A percentile compares a stretch with the other conserved stretches of the same genome.
phyloP scores from a whole-genome alignment of 37 sponge, comb jelly and placozoan genomes.

The Mnemiopsis leidyi region DNA sequence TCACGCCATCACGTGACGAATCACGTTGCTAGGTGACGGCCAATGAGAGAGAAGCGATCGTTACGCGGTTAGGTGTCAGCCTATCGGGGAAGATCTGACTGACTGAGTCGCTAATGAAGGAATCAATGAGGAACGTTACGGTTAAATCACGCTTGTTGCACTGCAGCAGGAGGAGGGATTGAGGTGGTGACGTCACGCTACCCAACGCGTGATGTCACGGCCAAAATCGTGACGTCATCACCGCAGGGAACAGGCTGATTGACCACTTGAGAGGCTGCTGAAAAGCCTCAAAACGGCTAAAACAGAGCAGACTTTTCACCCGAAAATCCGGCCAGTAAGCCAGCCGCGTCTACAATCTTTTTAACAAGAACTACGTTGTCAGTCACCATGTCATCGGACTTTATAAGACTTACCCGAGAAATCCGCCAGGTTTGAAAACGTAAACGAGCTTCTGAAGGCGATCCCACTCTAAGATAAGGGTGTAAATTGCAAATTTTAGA shows the following conservation, averaged over 20 bases:
- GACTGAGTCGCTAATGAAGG: background rate
- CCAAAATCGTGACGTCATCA: background rate
- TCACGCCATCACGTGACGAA: background rate
- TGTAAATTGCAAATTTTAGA: background rate
- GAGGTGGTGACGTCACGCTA: background rate
- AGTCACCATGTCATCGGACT: no score
- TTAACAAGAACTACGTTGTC: background rate
- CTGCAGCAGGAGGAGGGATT: background rate
- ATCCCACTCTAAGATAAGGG: background rate
- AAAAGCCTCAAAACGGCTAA: background rate
- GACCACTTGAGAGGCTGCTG: background rate
- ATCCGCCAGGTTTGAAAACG: background rate
- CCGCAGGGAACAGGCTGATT: background rate
- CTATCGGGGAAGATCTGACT: background rate
- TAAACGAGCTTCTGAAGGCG: background rate
- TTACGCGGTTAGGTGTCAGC: background rate
- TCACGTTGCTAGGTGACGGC: background rate
- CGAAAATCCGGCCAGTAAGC: background rate
- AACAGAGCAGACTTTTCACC: background rate
- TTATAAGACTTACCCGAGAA: background rate
- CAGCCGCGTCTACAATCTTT: background rate
- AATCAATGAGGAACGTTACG: background rate
- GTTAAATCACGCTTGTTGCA: background rate
- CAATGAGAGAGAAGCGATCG: background rate
- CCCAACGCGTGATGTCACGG: background rate